phyloP scores from a whole-genome alignment of 1,140 invertebrate genomes.

The Drosophila orosa region DNA sequence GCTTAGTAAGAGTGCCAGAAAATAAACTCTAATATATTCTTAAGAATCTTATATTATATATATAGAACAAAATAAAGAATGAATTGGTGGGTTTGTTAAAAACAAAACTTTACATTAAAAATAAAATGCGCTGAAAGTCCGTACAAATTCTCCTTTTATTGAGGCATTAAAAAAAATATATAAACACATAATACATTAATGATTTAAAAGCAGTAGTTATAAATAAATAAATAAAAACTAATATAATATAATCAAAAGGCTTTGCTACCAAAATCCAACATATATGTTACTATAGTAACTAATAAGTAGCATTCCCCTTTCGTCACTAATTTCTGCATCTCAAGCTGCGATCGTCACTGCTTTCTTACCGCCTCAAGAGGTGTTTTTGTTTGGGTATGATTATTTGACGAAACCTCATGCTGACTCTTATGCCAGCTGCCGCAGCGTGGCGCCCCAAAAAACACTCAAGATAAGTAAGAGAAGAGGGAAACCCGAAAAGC shows the following conservation, averaged over 20 bases:
- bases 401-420: constrained; percentile 60
- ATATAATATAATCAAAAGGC: too few relatives aligned
- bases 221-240: background rate
- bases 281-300: too few relatives aligned
- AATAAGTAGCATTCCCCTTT: too few relatives aligned
- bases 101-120: background rate
- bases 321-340: too few relatives aligned
- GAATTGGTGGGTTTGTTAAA: background rate
- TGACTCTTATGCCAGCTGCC: constrained; percentile 33
- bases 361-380: background rate
- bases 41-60: too few relatives aligned
- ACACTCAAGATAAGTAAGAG: constrained; percentile 2
- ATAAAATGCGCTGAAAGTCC: too few relatives aligned
- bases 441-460: constrained; percentile 42
- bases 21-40: too few relatives aligned
- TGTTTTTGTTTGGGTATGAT: constrained; percentile 35
- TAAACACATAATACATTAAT: background rate
- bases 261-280: too few relatives aligned
- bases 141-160: too few relatives aligned
- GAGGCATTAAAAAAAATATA: background rate
- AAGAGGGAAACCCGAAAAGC: constrained; percentile 7
- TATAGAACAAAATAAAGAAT: background rate
- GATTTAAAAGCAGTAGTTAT: background rate
- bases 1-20: background rate
- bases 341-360: background rate